These are phyloP conservation scores for Subacronicta megacephala DNA, from an alignment of 2,888 invertebrate species.

Conservation along the genomic window DNA sequence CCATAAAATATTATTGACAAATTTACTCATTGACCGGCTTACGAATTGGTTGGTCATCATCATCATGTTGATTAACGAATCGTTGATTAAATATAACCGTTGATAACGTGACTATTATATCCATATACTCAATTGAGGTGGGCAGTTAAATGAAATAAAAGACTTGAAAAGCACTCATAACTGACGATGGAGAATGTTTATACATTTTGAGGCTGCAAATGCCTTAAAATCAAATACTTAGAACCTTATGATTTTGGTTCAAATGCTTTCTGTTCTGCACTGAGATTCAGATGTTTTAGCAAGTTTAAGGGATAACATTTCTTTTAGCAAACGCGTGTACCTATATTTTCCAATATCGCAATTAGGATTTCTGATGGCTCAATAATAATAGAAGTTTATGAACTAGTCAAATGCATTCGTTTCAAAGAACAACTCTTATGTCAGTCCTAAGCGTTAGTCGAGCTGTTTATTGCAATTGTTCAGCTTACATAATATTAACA, in stretches of 20 bases:
- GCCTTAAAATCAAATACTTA: slow-evolving; percentile 30
- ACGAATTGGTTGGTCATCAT: slow-evolving; percentile 22
- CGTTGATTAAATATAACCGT: slow-evolving; percentile 23
- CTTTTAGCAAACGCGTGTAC: slow-evolving; percentile 33
- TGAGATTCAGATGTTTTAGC: slow-evolving; percentile 24
- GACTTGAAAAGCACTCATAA: slow-evolving; percentile 39
- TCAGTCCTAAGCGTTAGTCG: slow-evolving; percentile 40
- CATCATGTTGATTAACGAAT: slow-evolving; percentile 27
- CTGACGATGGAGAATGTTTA: slow-evolving; percentile 41
- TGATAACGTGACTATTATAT: slow-evolving; percentile 22
- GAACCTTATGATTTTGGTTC: slow-evolving; percentile 15
- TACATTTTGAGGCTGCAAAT: slow-evolving; percentile 23
- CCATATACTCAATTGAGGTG: slow-evolving; percentile 12
- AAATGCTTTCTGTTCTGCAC: slow-evolving; percentile 23
- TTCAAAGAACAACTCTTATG: slow-evolving; percentile 49
- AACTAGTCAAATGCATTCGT: slow-evolving; percentile 57
- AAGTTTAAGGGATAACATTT: slow-evolving; percentile 22
- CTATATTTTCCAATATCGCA: slow-evolving; percentile 50
- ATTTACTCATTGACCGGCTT: slow-evolving; percentile 26
- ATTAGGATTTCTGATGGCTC: slow-evolving; percentile 64
- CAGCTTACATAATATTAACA: slow-evolving; percentile 38
- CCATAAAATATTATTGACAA: slow-evolving; percentile 30
- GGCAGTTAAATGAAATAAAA: slow-evolving; percentile 27
- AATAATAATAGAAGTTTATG: slow-evolving; percentile 58
- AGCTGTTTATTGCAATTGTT: slow-evolving; percentile 36